These are phyloP conservation scores for Yponomeuta malinellus DNA, from an alignment of 2,888 invertebrate genomes.

Conservation along the genomic window DNA sequence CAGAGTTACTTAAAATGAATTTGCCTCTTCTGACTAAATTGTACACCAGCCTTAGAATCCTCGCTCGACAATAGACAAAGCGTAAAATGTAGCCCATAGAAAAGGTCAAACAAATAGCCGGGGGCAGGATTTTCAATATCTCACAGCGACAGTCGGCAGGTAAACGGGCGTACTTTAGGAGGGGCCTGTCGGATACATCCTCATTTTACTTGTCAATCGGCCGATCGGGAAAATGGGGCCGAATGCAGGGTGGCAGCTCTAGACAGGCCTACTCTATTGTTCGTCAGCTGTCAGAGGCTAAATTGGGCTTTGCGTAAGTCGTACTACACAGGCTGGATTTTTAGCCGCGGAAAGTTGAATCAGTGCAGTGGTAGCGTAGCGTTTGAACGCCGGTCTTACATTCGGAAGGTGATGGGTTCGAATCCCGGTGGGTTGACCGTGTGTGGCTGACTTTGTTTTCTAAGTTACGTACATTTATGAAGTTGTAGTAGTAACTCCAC, in stretches of 20 bases:
- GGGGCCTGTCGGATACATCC: constrained; percentile 47
- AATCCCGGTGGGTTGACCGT: too few species aligned
- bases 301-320: background rate
- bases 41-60: too few species aligned
- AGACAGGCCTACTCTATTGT: background rate
- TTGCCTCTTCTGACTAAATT: too few species aligned
- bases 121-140: constrained; percentile 66
- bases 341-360: too few species aligned
- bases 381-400: too few species aligned
- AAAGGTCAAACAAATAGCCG: constrained; percentile 64
- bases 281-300: background rate
- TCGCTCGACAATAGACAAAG: constrained; percentile 53
- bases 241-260: constrained; percentile 1
- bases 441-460: too few species aligned
- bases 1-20: too few species aligned
- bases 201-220: constrained; percentile 56
- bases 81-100: constrained; percentile 70
- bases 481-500: too few species aligned
- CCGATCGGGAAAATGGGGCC: constrained; percentile 23
- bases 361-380: too few species aligned
- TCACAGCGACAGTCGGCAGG: constrained; percentile 41
- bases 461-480: too few species aligned
- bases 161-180: constrained; percentile 20
- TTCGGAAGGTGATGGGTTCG: too few species aligned
- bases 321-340: too few species aligned